These are phyloP conservation scores for Delphinus delphis DNA, from an alignment of 2,113 vertebrate genomes.

Conservation along the genomic window DNA sequence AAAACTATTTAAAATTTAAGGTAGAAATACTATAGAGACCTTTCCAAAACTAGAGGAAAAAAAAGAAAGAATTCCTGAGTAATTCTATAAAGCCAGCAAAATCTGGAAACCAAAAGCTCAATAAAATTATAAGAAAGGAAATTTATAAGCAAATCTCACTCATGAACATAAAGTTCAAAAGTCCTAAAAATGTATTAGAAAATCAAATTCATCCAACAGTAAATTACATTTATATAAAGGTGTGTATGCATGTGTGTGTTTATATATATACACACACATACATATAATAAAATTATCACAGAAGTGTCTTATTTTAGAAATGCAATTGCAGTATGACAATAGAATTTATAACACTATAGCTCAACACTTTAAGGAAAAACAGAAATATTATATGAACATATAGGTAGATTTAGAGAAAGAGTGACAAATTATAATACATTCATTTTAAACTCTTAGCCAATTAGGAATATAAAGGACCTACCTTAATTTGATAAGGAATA, in stretches of 20 bases:
- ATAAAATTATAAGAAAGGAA: background rate
- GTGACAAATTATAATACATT: background rate
- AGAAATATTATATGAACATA: background rate
- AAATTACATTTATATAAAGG: background rate
- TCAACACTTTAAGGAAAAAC: background rate
- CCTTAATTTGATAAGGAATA: background rate
- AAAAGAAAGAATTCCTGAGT: background rate
- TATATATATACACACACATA: too few species aligned
- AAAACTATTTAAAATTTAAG: background rate
- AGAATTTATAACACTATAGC: background rate
- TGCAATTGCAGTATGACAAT: background rate
- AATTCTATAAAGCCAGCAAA: background rate
- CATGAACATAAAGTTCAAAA: background rate
- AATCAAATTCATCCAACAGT: background rate
- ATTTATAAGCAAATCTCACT: background rate
- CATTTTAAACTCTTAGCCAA: background rate
- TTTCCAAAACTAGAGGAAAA: background rate
- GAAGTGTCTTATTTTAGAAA: background rate
- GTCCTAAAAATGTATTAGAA: background rate
- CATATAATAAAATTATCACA: background rate
- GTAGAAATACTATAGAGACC: background rate
- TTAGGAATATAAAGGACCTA: background rate
- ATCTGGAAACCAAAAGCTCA: background rate
- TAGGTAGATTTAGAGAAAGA: background rate
- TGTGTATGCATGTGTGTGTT: background rate